Base-by-base conservation (phyloP, 2,888 invertebrate species). In the Cerceris rybyensis region DNA sequence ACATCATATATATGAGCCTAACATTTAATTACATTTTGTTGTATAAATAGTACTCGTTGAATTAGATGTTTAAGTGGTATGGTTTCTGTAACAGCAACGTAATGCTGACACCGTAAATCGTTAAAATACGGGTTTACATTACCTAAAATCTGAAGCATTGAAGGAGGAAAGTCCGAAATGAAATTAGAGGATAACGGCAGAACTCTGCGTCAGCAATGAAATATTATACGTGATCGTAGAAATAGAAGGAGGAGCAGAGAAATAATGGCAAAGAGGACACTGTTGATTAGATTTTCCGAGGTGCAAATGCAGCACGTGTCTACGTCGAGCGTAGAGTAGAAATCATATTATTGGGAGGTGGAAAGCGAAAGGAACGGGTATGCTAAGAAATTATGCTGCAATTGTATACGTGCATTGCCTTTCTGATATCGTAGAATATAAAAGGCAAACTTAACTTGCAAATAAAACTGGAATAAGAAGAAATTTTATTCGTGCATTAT, bases 361-460 rank as follows among this genome's bases (percentile, higher is more conserved):
- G 52, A 50, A 66, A 71, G 46, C 55, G 58, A 46, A 68, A 69
- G 61, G 78, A 65, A 72, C 66, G 78, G 66, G 66, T 61, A 69
- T 70, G 70, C 74, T 75, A 82, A 82, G 82, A 70, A 83, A 78
- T 83, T 83, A 83, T 78, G 76, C 70, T 69, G 74, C 61, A 80
- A 82, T 81, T 76, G 81, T 81, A 76, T 81, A 82, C 81, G 81
- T 81, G 81, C 81, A 41, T 61, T 46, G 76, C 69, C 63, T 81
- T 17, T 17, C 43, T 73, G 65, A 78, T 78, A 46, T 57, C 17
- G 17, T 7, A 6, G 13, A 28, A 39, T 57, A 57, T 39, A 17
- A 57, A 55, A 16, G 16, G 16, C 17, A 28, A 2, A 28, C 28
- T 28, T 28, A 28, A 28, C 28, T 28, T 28, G 28, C 28, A 28